Conservation (phyloP, 2,113 vertebrate genomes). For the Spilogale gracilis region DNA sequence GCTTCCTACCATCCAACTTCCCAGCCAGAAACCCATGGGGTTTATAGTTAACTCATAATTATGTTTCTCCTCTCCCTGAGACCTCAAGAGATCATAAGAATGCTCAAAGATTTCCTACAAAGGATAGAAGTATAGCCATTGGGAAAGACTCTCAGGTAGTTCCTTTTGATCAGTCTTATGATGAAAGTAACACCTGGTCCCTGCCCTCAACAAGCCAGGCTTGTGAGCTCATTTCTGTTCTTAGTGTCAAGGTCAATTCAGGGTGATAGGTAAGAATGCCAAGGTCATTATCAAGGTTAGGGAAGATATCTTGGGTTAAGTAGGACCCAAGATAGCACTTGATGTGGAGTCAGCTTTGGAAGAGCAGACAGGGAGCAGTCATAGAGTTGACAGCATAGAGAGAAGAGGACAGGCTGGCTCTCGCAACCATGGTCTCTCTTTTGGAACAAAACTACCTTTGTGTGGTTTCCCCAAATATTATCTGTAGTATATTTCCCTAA, state of each 20-base stretch:
- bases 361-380: neutral
- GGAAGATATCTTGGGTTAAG: too few species aligned
- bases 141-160: neutral
- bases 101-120: neutral
- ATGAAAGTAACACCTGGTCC: too few species aligned
- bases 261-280: neutral
- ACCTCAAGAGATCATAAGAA: neutral
- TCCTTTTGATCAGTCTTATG: neutral
- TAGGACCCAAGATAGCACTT: fast-evolving
- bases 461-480: neutral
- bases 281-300: neutral
- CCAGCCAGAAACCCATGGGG: neutral
- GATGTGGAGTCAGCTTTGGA: neutral
- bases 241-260: neutral
- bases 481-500: too few species aligned
- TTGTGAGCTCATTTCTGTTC: neutral
- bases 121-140: neutral
- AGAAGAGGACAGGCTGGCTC: neutral
- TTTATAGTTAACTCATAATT: neutral
- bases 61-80: neutral
- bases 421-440: neutral
- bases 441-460: fast-evolving
- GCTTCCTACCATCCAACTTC: too few species aligned
- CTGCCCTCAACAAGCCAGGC: neutral
- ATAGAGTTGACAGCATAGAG: fast-evolving